A percentile compares a stretch with the other conserved stretches of the same genome.
phyloP scores from a whole-genome alignment of 2,888 invertebrate genomes.

The Brenthis daphne region DNA sequence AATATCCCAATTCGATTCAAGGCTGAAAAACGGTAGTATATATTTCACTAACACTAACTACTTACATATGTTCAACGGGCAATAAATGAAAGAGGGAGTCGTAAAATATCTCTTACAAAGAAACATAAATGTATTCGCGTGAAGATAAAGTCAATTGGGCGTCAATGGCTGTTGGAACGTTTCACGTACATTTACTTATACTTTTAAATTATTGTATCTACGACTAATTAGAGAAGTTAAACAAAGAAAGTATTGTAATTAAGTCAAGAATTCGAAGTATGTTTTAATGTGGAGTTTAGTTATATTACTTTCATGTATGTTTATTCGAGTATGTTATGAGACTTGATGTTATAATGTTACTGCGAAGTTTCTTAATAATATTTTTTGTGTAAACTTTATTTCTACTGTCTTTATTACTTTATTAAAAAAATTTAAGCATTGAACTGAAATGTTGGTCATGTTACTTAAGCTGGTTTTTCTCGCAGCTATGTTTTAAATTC shows the following conservation, averaged over 20 bases:
- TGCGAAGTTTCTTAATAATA: too few species aligned
- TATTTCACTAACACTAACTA: constrained; percentile 28
- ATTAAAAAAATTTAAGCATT: too few species aligned
- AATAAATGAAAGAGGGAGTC: constrained; percentile 44
- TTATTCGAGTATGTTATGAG: too few species aligned
- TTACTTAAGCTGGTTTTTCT: too few species aligned
- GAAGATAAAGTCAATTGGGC: constrained; percentile 64
- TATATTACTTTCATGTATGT: too few species aligned
- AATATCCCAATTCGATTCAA: constrained; percentile 1
- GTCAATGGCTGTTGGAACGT: constrained; percentile 49
- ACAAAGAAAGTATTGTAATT: constrained; percentile 4
- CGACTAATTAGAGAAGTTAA: not conserved
- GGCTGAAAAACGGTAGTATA: constrained; percentile 1
- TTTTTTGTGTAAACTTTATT: too few species aligned
- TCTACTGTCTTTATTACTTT: too few species aligned
- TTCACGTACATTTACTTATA: constrained; percentile 25
- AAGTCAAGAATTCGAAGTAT: not conserved
- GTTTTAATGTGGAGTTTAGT: not conserved
- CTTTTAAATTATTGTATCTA: constrained; percentile 4
- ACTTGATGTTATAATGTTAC: too few species aligned
- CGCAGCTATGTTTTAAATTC: too few species aligned
- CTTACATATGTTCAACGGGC: constrained; percentile 13
- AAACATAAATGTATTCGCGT: constrained; percentile 64
- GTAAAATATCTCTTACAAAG: constrained; percentile 57
- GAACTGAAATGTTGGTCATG: too few species aligned